Evolutionary conservation across 2,797 vertebrate species (phyloP).

Genomic region (Halcyon badia): DNA sequence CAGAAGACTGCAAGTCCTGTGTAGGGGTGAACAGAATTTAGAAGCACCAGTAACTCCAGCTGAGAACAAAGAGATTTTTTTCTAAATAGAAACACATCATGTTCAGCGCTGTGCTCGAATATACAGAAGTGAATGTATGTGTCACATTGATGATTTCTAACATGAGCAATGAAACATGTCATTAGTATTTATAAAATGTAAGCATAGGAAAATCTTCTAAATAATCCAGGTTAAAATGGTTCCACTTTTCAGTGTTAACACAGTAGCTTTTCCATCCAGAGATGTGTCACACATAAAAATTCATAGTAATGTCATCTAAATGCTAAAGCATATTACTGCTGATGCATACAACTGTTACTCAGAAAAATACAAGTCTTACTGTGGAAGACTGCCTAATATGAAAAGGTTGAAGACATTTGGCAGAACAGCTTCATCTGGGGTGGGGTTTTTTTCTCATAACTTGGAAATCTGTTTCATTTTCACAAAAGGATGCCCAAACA

Average conservation of each 20-base stretch:
- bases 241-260: neutral
- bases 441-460: neutral
- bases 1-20: neutral
- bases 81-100: neutral
- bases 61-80: neutral
- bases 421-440: neutral
- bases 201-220: neutral
- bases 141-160: neutral
- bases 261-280: neutral
- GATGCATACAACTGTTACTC: neutral
- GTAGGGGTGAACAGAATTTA: neutral
- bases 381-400: neutral
- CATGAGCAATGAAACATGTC: neutral
- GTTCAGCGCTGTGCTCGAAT: neutral
- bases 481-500: neutral
- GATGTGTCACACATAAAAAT: neutral
- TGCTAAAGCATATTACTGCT: neutral
- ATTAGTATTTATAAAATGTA: neutral
- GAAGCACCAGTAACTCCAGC: neutral
- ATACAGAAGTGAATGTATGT: neutral
- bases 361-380: neutral
- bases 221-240: neutral
- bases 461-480: slow-evolving; percentile 32
- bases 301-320: neutral
- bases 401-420: neutral